phyloP scores from a whole-genome alignment of 2,113 vertebrate genomes.

The Pimephales promelas region DNA sequence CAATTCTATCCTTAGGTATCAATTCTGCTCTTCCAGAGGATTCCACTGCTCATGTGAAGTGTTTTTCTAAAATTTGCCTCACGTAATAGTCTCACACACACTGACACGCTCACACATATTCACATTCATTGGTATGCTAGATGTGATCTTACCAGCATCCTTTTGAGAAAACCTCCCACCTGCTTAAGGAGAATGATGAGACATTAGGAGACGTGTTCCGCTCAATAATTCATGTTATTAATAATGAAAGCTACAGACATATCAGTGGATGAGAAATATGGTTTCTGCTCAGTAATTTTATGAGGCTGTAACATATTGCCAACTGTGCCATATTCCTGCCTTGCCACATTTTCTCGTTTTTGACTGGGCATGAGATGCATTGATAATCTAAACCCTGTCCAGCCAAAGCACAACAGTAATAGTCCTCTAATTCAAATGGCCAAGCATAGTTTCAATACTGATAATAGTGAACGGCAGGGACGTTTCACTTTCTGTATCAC shows the following conservation, averaged over 20 bases:
- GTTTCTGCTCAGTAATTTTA: conserved; percentile 40
- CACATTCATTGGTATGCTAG: conserved; percentile 36
- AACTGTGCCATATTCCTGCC: conserved; percentile 4
- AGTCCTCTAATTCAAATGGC: background rate
- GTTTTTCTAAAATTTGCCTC: background rate
- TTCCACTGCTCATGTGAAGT: background rate
- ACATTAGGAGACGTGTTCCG: conserved; percentile 50
- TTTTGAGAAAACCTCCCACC: conserved; percentile 49
- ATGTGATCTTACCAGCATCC: conserved; percentile 27
- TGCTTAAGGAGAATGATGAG: conserved; percentile 47
- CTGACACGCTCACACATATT: conserved; percentile 6
- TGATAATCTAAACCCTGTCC: conserved; percentile 17
- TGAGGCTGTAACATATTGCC: conserved; percentile 36
- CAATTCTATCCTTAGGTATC: conserved; percentile 27
- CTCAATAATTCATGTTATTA: conserved; percentile 49
- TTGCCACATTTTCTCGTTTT: conserved; percentile 2
- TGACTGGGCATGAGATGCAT: background rate
- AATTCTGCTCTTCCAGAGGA: conserved; percentile 3
- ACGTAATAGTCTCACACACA: background rate
- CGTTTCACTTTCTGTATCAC: background rate
- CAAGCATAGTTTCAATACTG: background rate
- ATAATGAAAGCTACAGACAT: conserved; percentile 51
- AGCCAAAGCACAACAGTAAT: background rate
- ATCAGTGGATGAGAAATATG: conserved; percentile 43
- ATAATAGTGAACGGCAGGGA: background rate